Evolutionary conservation across 1,140 invertebrate species (phyloP).

Genomic region (Linepithema humile): DNA sequence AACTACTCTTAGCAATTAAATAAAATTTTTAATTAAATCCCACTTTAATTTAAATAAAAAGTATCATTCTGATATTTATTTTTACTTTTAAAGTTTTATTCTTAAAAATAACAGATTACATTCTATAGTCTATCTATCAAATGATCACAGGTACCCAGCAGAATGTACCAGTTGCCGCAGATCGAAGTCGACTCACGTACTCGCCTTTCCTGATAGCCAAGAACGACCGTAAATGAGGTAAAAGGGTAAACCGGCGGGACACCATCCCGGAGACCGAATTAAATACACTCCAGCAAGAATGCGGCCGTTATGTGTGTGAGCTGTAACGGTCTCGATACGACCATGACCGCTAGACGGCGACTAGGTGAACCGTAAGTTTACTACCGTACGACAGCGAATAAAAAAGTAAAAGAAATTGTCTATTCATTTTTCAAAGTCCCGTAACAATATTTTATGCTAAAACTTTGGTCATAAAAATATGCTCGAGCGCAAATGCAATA

Average conservation of each 20-base stretch:
- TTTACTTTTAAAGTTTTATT: background rate
- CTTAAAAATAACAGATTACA: background rate
- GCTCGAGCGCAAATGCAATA: background rate
- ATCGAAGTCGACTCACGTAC: slow-evolving; percentile 55
- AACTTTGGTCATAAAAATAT: background rate
- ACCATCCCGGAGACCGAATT: background rate
- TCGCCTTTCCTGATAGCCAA: background rate
- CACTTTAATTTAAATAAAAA: background rate
- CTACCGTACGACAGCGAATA: background rate
- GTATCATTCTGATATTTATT: background rate
- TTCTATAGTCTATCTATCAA: background rate
- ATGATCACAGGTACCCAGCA: background rate
- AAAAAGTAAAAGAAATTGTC: background rate
- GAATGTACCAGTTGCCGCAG: background rate
- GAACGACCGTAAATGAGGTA: slow-evolving; percentile 13
- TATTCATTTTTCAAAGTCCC: background rate
- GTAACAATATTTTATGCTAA: background rate
- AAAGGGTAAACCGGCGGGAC: slow-evolving; percentile 21
- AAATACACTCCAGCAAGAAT: slow-evolving; percentile 14
- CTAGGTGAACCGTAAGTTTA: background rate
- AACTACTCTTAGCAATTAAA: background rate
- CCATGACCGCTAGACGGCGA: background rate
- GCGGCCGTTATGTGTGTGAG: background rate
- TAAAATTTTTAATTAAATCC: background rate
- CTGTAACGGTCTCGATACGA: slow-evolving; percentile 38